A percentile compares a stretch with the other conserved stretches of the same genome.
Conservation (phyloP, 2,888 invertebrate species). For the Cryptophagus acutangulus region DNA sequence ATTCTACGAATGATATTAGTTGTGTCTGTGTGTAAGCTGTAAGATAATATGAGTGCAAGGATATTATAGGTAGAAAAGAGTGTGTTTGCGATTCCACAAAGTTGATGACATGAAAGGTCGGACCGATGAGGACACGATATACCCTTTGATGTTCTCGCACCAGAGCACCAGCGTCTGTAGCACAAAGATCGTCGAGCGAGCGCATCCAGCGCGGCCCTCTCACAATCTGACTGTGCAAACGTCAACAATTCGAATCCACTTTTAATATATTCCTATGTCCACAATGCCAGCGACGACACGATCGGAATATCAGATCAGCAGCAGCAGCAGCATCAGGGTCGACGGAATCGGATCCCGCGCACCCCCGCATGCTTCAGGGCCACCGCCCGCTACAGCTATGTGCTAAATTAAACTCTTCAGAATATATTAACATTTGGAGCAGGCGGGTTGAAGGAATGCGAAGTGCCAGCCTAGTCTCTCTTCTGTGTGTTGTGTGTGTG, state of each 20-base stretch:
- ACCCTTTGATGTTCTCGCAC: constrained; percentile 41
- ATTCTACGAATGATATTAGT: too few species aligned
- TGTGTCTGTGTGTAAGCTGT: too few species aligned
- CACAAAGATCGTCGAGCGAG: constrained; percentile 1
- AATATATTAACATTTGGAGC: constrained; percentile 50
- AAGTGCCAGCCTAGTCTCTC: constrained; percentile 4
- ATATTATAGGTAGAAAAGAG: constrained; percentile 19
- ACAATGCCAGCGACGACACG: constrained; percentile 46
- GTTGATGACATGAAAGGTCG: constrained; percentile 28
- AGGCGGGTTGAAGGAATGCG: constrained; percentile 37
- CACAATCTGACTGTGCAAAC: constrained; percentile 43
- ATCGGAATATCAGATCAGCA: constrained; percentile 46
- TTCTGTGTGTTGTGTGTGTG: constrained; percentile 11
- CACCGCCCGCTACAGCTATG: constrained; percentile 44
- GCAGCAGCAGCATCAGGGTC: too few species aligned
- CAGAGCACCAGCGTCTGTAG: constrained; percentile 17
- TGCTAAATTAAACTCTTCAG: constrained; percentile 50
- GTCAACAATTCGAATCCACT: constrained; percentile 49
- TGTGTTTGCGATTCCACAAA: too few species aligned
- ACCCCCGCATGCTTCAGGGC: constrained; percentile 20
- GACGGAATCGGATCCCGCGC: constrained; percentile 1
- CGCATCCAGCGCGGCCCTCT: constrained; percentile 19
- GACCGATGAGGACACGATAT: constrained; percentile 31
- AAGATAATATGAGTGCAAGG: too few species aligned
- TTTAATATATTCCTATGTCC: constrained; percentile 50